Evolutionary conservation across 2,888 invertebrate species (phyloP).

Genomic region (Apamea epomidion): DNA sequence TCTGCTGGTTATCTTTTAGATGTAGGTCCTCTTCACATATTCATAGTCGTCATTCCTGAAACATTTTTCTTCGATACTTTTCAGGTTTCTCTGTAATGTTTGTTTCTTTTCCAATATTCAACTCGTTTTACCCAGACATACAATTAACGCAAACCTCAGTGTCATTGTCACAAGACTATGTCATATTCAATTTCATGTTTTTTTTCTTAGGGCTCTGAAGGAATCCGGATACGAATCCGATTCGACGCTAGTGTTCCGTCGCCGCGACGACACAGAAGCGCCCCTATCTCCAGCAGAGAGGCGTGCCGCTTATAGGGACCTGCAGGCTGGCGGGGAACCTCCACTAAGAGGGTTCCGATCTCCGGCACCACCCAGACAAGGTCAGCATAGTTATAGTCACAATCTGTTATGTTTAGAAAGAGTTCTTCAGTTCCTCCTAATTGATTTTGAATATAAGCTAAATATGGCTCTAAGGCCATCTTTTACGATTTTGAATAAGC

Average conservation of each 20-base stretch:
- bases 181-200: no score
- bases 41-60: neutral
- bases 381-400: constrained; percentile 67
- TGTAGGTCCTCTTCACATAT: no score
- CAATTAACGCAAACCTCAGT: neutral
- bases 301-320: constrained; percentile 95
- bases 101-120: neutral
- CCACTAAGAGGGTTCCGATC: constrained; percentile 98
- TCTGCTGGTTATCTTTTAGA: neutral
- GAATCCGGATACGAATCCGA: constrained; percentile 98
- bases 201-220: constrained; percentile 93
- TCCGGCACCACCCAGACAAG: constrained; percentile 93
- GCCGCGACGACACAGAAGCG: constrained; percentile 92
- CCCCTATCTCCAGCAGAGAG: constrained; percentile 95
- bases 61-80: neutral
- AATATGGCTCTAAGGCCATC: neutral
- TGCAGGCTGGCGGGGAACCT: constrained; percentile 98
- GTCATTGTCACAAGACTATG: neutral
- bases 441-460: neutral
- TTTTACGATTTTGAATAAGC: neutral
- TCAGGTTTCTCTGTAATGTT: neutral
- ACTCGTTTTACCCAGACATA: neutral
- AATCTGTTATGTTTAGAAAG: neutral
- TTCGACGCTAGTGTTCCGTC: constrained; percentile 96
- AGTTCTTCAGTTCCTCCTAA: neutral